Base-by-base conservation (phyloP, 2,888 invertebrate species). In the Herminia tarsipennalis region DNA sequence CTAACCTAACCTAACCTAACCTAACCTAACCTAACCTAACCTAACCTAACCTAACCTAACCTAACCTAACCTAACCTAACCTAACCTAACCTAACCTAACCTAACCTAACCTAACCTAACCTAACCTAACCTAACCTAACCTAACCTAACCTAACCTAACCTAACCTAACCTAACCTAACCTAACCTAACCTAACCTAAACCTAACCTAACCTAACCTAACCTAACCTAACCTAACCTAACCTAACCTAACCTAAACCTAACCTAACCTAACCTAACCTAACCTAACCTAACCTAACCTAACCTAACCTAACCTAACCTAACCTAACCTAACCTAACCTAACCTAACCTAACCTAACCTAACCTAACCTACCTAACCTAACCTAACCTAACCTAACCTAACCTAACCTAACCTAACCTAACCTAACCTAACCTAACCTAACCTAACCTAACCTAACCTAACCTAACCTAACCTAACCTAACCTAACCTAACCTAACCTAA, bases 1-100 rank as follows among this genome's bases (percentile, higher is more conserved):
- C 25, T 25, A 25, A 25, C 25, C 25, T 25, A 25, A 25, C 25
- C 25, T 25, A 25, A 25, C 25, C 25, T 25, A 25, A 25, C 25
- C 25, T 25, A 25, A 25, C 25, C 25, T 25, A 25, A 9, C 25
- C 25, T 25, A 25, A 25, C 25, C 25, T 25, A 25, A 25, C 25
- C 25, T 25, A 25, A 25, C 25, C 25, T 25, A 25, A 25, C 25
- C 25, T 25, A 25, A 25, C 25, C 25, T 25, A 25, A 25, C 25
- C 25, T 25, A 25, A 25, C 25, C 25, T 25, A 25, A 25, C 25
- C 25, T 25, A 25, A 25, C 25, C 25, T 25, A 25, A 25, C 25
- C 25, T 25, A 25, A 25, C 25, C 25, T 25, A 25, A 25, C 25
- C 25, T 25, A 25, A 25, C 25, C 25, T 25, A 25, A 25, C 25